Conservation (phyloP, 1,140 invertebrate species). For the Polypedilum vanderplanki region DNA sequence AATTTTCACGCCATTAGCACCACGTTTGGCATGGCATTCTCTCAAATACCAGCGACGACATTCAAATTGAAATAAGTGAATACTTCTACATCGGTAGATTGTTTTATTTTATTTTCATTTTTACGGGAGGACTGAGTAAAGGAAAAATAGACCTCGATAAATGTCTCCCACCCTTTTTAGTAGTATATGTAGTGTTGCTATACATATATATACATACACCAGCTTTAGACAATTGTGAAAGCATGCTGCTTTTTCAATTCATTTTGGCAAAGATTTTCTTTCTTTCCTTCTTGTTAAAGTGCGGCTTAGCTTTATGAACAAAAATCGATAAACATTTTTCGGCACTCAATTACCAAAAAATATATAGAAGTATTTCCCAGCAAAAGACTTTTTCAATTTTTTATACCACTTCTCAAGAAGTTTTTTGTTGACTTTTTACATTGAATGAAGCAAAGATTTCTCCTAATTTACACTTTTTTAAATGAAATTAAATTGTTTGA, state of each 20-base stretch:
- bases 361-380: background rate
- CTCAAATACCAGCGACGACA: background rate
- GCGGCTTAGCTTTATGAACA: background rate
- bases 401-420: too few species aligned
- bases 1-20: slow-evolving; percentile 8
- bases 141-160: background rate
- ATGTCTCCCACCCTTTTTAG: background rate
- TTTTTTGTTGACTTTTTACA: too few species aligned
- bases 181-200: background rate
- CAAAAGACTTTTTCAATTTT: background rate
- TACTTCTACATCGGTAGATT: background rate
- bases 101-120: background rate
- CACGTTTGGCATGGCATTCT: slow-evolving; percentile 10
- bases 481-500: too few species aligned
- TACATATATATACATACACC: background rate
- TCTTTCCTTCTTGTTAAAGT: background rate
- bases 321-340: slow-evolving; percentile 2
- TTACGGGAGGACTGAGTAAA: background rate
- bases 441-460: too few species aligned
- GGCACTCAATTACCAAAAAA: background rate
- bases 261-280: background rate
- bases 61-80: slow-evolving; percentile 19
- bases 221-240: background rate
- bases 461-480: too few species aligned
- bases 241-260: background rate